Conservation (phyloP, 2,888 invertebrate genomes). For the Sphaerophoria rueppellii region DNA sequence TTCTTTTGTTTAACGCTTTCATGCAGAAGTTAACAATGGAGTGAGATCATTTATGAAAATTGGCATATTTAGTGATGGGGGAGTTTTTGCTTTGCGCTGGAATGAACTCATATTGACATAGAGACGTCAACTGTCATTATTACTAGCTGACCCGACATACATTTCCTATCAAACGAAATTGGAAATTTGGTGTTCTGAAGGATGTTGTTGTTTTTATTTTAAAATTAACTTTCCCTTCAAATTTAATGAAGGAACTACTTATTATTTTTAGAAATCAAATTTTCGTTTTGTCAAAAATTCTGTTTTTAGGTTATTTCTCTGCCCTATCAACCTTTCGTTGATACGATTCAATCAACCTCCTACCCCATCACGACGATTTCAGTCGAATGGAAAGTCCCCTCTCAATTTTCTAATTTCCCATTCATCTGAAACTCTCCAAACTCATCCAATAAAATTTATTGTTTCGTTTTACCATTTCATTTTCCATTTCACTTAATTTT, state of each 20-base stretch:
- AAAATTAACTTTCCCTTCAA: too few species aligned
- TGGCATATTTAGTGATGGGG: background rate
- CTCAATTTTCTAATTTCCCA: background rate
- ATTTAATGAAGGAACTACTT: too few species aligned
- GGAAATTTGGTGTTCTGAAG: too few species aligned
- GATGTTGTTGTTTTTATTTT: too few species aligned
- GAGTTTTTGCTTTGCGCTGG: background rate
- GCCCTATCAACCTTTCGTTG: too few species aligned
- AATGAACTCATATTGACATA: background rate
- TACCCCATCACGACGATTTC: too few species aligned
- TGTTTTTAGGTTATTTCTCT: too few species aligned
- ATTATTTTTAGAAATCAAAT: too few species aligned
- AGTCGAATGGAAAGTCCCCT: background rate
- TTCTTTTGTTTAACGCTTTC: background rate
- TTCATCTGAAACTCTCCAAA: background rate
- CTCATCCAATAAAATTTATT: constrained; percentile 33
- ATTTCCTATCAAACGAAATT: too few species aligned
- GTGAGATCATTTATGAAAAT: constrained; percentile 15
- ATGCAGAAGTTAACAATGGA: constrained; percentile 14
- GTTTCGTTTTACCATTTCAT: constrained; percentile 22
- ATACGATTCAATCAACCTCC: too few species aligned
- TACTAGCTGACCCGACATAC: too few species aligned
- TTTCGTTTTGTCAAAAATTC: too few species aligned
- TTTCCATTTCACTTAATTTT: constrained; percentile 29
- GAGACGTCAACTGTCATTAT: background rate